Percentiles rank a stretch among this genome's conserved stretches.
These are phyloP conservation scores for Molossus alvarezi DNA, from an alignment of 2,797 vertebrate genomes.

Conservation along the genomic window DNA sequence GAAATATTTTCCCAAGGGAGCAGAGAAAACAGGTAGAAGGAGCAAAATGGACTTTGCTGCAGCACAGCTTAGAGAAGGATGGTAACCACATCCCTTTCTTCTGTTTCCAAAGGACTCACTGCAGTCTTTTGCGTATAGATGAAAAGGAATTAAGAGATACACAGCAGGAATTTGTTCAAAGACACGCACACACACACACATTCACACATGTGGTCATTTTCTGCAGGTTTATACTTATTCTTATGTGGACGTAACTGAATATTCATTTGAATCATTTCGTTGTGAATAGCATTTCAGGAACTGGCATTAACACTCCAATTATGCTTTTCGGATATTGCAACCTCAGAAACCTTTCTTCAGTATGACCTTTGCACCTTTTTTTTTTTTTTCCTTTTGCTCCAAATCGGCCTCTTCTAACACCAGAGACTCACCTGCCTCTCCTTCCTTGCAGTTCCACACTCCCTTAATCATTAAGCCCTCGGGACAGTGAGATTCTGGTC, in stretches of 20 bases:
- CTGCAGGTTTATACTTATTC: slow-evolving; percentile 15
- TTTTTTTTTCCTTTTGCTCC: neutral
- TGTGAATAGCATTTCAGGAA: slow-evolving; percentile 45
- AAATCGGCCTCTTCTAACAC: neutral
- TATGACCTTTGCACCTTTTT: neutral
- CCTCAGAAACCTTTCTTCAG: neutral
- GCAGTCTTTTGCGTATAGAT: neutral
- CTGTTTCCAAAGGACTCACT: neutral
- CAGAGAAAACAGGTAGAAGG: slow-evolving; percentile 3
- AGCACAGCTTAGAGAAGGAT: slow-evolving; percentile 2
- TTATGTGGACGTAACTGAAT: slow-evolving; percentile 10
- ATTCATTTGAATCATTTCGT: slow-evolving; percentile 39
- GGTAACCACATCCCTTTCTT: neutral
- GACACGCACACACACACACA: neutral
- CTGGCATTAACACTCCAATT: slow-evolving; percentile 62
- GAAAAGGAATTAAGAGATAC: slow-evolving; percentile 53
- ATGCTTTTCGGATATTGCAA: neutral
- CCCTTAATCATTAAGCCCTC: neutral
- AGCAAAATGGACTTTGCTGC: neutral
- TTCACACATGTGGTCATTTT: neutral
- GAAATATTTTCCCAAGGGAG: neutral
- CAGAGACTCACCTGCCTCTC: neutral
- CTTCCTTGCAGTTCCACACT: neutral
- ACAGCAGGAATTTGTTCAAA: neutral
- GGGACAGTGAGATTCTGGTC: neutral